Evolutionary conservation across 2,888 invertebrate genomes (phyloP).

Genomic region (Notodonta ziczac): DNA sequence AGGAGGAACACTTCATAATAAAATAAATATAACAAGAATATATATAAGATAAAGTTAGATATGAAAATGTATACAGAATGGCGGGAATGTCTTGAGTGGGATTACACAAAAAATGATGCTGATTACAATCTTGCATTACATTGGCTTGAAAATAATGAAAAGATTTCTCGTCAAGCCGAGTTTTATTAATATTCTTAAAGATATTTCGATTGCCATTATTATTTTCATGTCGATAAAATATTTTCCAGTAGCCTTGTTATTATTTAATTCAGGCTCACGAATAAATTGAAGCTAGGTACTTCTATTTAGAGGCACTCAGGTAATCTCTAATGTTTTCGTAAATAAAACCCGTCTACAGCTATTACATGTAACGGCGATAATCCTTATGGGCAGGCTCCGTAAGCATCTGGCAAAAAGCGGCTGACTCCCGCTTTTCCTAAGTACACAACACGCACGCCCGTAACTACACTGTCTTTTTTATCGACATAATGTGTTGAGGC

Average conservation of each 20-base stretch:
- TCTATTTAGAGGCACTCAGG: neutral
- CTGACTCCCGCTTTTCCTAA: constrained; percentile 3
- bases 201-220: neutral
- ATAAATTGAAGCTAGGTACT: neutral
- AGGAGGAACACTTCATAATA: constrained; percentile 10
- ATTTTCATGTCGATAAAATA: neutral
- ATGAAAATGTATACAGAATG: too few relatives aligned
- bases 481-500: neutral
- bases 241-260: neutral
- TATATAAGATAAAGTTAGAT: too few relatives aligned
- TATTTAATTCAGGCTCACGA: neutral
- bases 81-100: too few relatives aligned
- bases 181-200: neutral
- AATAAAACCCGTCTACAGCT: neutral
- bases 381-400: neutral
- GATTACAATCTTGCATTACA: too few relatives aligned
- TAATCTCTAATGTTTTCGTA: neutral
- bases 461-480: neutral
- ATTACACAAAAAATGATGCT: too few relatives aligned
- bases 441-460: neutral
- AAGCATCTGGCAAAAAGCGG: neutral
- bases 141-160: neutral
- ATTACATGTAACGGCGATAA: neutral
- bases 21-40: neutral
- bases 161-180: neutral